A percentile compares a stretch with the other conserved stretches of the same genome.
Evolutionary conservation across 2,797 vertebrate genomes (phyloP).

Genomic region (Sarcophilus harrisii): DNA sequence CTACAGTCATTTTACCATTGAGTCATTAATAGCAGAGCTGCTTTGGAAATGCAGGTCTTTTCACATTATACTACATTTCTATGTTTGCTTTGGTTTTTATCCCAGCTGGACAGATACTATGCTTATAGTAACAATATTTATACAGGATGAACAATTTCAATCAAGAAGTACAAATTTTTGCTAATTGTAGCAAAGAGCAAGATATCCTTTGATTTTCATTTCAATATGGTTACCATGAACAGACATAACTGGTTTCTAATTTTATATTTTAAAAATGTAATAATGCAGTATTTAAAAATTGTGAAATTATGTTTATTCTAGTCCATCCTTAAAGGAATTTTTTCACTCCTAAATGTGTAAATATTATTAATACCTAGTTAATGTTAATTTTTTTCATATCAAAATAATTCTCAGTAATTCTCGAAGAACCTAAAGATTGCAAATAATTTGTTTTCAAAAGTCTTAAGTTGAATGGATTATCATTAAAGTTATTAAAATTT

Average conservation of each 20-base stretch:
- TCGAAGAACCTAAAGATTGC: constrained; percentile 73
- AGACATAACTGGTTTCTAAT: background rate
- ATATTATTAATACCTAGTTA: constrained; percentile 70
- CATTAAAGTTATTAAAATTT: constrained; percentile 81
- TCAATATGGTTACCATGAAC: constrained; percentile 1
- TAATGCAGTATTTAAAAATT: background rate
- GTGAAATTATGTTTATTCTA: constrained; percentile 17
- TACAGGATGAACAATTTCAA: background rate
- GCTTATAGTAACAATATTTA: background rate
- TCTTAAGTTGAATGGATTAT: constrained; percentile 78
- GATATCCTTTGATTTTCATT: constrained; percentile 25
- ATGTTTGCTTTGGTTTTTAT: background rate
- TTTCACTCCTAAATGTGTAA: constrained; percentile 34
- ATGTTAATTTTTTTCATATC: constrained; percentile 75
- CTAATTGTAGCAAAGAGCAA: background rate
- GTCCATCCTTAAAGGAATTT: background rate
- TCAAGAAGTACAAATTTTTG: background rate
- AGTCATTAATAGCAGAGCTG: background rate
- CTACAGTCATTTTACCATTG: background rate
- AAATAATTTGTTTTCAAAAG: constrained; percentile 59
- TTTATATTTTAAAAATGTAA: background rate
- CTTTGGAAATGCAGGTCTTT: background rate
- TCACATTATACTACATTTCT: background rate
- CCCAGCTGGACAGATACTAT: background rate
- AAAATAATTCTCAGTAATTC: constrained; percentile 74